Evolutionary conservation across 2,888 invertebrate species (phyloP), one percentile per base, ranked within the genome.

Genomic region (Tachina grossa): DNA sequence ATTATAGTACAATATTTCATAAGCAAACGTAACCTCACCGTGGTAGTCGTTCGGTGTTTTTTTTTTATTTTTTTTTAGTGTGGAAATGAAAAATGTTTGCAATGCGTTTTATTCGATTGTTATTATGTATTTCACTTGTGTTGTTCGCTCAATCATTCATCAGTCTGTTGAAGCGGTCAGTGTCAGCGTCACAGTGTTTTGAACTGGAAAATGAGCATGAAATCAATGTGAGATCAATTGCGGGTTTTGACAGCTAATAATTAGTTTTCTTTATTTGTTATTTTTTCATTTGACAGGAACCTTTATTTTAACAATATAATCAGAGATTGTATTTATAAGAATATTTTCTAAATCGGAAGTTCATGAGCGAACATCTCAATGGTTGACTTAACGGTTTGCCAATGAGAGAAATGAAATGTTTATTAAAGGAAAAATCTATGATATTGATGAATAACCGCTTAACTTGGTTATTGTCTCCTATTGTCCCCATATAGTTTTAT

Each of bases 131-230:
- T 78, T 78, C 68, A 68, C 66, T 68, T 77, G 68, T 77, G 68
- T 41, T 77, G 68, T 41, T 51, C 51, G 49, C 61, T 72, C 57
- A 47, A 74, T 81, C 81, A 81, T 81, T 81, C 81, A 81, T 81
- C 75, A 53, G 75, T 61, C 53, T 68, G 79, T 79, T 31, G 83
- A 85, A 79, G 85, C 83, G 85, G 83, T 85, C 85, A 85, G 85
- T 85, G 85, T 85, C 85, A 85, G 57, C 75, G 85, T 82, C 85
- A 85, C 79, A 85, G 79, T 83, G 79, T 79, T 80, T 61, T 85
- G 71, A 85, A 85, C 75, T 85, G 85, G 79, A 85, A 83, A 85
- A 85, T 85, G 49, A 83, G 79, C 72, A 55, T 76, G 59, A 77
- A 77, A 83, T 80, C 79, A 83, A 80, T 80, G 79, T 61, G 57